Percentiles rank a stretch among this genome's conserved stretches.
Evolutionary conservation across 2,113 vertebrate genomes (phyloP).

Genomic region (Cranoglanis bouderius): DNA sequence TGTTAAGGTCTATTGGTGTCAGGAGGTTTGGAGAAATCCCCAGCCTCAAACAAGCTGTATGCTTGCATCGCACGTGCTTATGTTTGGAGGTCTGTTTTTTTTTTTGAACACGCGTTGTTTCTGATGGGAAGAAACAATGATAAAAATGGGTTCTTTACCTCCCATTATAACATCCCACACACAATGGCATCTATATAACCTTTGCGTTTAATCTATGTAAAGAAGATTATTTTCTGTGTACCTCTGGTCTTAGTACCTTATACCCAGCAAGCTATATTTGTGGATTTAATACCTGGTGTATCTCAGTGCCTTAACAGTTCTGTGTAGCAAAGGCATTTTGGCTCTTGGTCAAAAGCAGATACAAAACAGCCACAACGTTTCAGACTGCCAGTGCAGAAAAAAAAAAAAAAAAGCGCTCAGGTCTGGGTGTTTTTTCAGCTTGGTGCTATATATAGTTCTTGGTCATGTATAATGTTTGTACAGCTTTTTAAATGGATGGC

Average conservation of each 20-base stretch:
- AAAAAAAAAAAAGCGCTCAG: background rate
- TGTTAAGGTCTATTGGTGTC: constrained; percentile 4
- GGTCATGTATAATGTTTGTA: constrained; percentile 41
- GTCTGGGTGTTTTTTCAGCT: constrained; percentile 40
- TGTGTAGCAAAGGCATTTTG: constrained; percentile 29
- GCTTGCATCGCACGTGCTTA: background rate
- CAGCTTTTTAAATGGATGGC: constrained; percentile 42
- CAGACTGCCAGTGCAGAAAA: background rate
- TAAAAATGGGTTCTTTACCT: background rate
- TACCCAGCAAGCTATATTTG: constrained; percentile 7
- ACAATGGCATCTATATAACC: constrained; percentile 18
- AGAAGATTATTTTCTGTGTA: constrained; percentile 15
- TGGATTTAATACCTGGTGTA: constrained; percentile 36
- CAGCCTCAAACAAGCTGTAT: constrained; percentile 1
- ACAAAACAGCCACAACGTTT: constrained; percentile 31
- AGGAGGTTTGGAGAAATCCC: constrained; percentile 20
- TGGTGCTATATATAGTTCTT: constrained; percentile 44
- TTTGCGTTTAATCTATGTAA: constrained; percentile 17
- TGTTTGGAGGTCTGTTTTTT: background rate
- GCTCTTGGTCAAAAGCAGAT: constrained; percentile 28
- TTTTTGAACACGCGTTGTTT: background rate
- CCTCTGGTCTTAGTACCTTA: constrained; percentile 7
- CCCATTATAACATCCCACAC: constrained; percentile 15
- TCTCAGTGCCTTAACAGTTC: constrained; percentile 24
- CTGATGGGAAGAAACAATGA: background rate